Conservation (phyloP, 2,888 invertebrate species). For the Girardia tigrina region DNA sequence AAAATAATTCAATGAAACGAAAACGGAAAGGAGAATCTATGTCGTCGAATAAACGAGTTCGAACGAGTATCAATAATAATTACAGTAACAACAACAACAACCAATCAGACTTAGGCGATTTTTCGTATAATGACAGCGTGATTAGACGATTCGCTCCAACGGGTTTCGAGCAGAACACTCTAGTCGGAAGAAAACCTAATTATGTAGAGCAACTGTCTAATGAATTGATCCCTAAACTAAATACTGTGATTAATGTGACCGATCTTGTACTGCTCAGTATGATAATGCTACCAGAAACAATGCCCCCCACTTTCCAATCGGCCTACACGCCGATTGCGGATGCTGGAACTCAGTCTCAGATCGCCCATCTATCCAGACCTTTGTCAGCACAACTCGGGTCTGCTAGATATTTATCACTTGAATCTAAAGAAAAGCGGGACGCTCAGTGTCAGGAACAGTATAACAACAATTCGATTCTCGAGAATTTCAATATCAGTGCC, state of each 20-base stretch:
- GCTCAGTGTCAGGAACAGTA: not conserved
- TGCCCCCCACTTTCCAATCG: conserved; percentile 66
- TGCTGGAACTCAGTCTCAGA: conserved; percentile 63
- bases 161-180: not conserved
- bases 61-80: not conserved
- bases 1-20: conserved; percentile 23
- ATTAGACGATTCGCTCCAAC: not conserved
- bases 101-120: not conserved
- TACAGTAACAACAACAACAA: no score
- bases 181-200: not conserved
- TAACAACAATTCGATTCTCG: not conserved
- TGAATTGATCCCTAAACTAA: not conserved
- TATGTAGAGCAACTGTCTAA: not conserved
- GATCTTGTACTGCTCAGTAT: conserved; percentile 40
- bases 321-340: conserved; percentile 77
- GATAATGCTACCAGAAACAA: conserved; percentile 64
- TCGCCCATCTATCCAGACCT: conserved; percentile 64
- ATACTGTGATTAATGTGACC: not conserved
- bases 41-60: not conserved
- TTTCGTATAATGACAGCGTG: not conserved
- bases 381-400: conserved; percentile 59
- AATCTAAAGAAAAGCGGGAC: not conserved
- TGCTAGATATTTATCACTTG: not conserved
- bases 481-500: not conserved
- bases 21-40: not conserved